Base-by-base conservation (phyloP, 2,888 invertebrate species). In the Drosophila mimica region DNA sequence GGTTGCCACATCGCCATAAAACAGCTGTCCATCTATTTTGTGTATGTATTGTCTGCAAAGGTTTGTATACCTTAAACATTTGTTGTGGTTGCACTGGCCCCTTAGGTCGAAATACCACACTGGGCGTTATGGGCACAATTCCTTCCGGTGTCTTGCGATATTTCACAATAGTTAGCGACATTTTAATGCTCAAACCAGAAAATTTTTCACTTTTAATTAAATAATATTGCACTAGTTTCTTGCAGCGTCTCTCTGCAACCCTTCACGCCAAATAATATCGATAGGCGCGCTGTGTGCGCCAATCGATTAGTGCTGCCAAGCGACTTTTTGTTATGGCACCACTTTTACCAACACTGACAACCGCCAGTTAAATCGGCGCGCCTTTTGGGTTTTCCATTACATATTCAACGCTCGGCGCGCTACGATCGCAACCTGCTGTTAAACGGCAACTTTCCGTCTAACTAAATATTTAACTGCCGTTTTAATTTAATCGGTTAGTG, bases 111-210 rank as follows among this genome's bases (percentile, higher is more conserved):
- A 65, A 79, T 48, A 49, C 66, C 49, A 76, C 73, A 40, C 76
- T 62, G 2, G 81, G 67, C 17, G 77, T 59, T 13, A 85, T 67
- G 7, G 82, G 65, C 46, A 74, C 69, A 30, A 79, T 68, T 6
- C 80, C 83, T 0, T 79, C 62, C 0, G 74, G 51, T 13, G 82
- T 64, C 69, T 90, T 91, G 0, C 81, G 80, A 76, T 84, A 91
- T 70, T 91, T 90, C 0, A 90, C 77, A 13, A 92, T 88, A 11
- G 89, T 90, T 6, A 91, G 76, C 34, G 91, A 86, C 91, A 91
- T 91, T 76, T 63, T 81, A 1, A 5, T n/a, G 28, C 11, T 15
- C 4, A 15, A 56, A 4, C 15, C 8, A 25, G 8, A n/a, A 0
- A 13, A 3, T 62, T 56, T 71, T 65, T 56, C 59, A 80, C 61